These are phyloP conservation scores for Spizaetus ornatus DNA, from an alignment of 2,113 vertebrate species.

Conservation along the genomic window DNA sequence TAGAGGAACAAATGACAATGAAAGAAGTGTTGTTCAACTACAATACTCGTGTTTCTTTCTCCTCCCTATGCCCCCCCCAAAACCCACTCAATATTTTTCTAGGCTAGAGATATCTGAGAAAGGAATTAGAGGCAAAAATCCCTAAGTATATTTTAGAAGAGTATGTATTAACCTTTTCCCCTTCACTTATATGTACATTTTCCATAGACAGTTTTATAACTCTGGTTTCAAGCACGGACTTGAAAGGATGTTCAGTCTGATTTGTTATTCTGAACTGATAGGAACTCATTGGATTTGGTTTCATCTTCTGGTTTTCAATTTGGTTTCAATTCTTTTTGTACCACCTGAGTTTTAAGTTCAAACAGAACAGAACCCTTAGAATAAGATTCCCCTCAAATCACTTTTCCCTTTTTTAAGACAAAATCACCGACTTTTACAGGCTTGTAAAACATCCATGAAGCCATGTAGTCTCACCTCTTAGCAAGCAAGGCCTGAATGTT, in stretches of 20 bases:
- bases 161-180: neutral
- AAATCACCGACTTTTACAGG: neutral
- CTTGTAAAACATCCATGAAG: neutral
- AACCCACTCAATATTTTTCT: neutral
- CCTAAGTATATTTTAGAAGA: neutral
- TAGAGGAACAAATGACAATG: neutral
- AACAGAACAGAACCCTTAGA: neutral
- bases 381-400: neutral
- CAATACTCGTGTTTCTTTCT: neutral
- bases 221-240: neutral
- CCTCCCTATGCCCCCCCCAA: accelerated
- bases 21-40: neutral
- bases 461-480: neutral
- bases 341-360: neutral
- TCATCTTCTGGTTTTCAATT: neutral
- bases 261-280: neutral
- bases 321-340: neutral
- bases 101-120: neutral
- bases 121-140: neutral
- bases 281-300: neutral
- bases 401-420: neutral
- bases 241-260: neutral
- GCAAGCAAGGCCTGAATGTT: neutral
- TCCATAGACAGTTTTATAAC: neutral
- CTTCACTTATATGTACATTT: neutral